These are phyloP conservation scores for Eonycteris spelaea DNA, from an alignment of 2,113 vertebrate species.

Conservation along the genomic window DNA sequence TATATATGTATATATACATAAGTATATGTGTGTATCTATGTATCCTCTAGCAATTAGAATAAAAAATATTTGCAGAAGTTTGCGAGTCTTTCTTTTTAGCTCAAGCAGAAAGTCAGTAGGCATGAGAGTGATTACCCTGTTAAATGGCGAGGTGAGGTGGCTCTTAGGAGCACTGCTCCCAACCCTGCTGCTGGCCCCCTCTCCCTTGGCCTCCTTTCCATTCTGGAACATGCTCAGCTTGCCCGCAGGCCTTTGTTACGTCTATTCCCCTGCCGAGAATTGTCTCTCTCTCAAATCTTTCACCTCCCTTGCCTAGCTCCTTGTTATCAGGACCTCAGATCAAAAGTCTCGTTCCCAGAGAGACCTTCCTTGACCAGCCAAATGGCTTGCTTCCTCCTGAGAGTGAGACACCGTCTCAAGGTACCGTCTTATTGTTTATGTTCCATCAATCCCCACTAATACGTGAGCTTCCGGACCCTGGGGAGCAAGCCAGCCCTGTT, in stretches of 20 bases:
- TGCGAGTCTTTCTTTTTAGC: background rate
- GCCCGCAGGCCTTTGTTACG: background rate
- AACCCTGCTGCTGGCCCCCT: background rate
- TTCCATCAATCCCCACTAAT: background rate
- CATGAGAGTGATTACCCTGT: background rate
- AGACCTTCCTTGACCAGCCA: background rate
- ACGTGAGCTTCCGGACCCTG: background rate
- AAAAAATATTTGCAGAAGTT: background rate
- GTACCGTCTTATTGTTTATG: background rate
- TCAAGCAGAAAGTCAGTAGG: slow-evolving; percentile 6
- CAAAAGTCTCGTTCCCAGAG: background rate
- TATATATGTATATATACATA: background rate
- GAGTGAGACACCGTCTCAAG: background rate
- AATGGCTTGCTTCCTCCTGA: background rate
- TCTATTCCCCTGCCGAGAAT: background rate
- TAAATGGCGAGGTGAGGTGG: background rate
- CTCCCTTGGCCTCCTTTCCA: background rate
- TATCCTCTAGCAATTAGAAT: background rate
- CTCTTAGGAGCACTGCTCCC: background rate
- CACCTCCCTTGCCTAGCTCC: background rate
- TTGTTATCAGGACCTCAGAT: background rate
- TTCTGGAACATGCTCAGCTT: background rate
- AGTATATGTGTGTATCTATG: background rate
- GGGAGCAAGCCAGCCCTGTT: background rate
- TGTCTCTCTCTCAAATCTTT: background rate